These are phyloP conservation scores for Lycophotia porphyrea DNA, from an alignment of 2,888 invertebrate genomes.

Conservation along the genomic window DNA sequence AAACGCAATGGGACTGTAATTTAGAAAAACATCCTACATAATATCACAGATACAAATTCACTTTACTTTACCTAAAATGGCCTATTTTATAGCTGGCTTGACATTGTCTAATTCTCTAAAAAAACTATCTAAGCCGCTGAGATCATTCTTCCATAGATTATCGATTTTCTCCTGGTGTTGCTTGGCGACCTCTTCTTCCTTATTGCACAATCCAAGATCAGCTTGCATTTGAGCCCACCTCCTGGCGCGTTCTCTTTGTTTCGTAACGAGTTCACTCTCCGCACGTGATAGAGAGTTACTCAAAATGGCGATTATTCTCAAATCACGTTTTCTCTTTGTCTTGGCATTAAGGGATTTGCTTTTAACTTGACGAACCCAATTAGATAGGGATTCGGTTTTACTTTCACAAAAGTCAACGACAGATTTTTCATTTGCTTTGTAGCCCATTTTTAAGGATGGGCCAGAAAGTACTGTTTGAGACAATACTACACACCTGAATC, in stretches of 20 bases:
- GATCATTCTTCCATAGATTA: constrained; percentile 90
- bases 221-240: constrained; percentile 91
- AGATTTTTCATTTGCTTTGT: constrained; percentile 85
- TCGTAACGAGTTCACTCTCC: constrained; percentile 90
- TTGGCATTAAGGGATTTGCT: constrained; percentile 90
- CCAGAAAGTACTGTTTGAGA: constrained; percentile 81
- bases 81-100: constrained; percentile 84
- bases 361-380: constrained; percentile 92
- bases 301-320: constrained; percentile 92
- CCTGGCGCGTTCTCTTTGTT: constrained; percentile 91
- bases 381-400: constrained; percentile 90
- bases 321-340: constrained; percentile 90
- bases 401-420: constrained; percentile 89
- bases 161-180: constrained; percentile 86
- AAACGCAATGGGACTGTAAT: constrained; percentile 90
- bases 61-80: constrained; percentile 82
- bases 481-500: constrained; percentile 89
- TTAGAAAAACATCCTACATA: constrained; percentile 90
- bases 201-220: constrained; percentile 85
- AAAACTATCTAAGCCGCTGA: constrained; percentile 92
- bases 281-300: constrained; percentile 90
- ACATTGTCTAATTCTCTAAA: constrained; percentile 91
- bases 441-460: constrained; percentile 82
- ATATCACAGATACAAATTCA: constrained; percentile 87
- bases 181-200: constrained; percentile 86